Percentiles rank a stretch among this genome's conserved stretches.
These are phyloP conservation scores for Neosilurus hyrtlii DNA, from an alignment of 2,797 vertebrate species.

Conservation along the genomic window DNA sequence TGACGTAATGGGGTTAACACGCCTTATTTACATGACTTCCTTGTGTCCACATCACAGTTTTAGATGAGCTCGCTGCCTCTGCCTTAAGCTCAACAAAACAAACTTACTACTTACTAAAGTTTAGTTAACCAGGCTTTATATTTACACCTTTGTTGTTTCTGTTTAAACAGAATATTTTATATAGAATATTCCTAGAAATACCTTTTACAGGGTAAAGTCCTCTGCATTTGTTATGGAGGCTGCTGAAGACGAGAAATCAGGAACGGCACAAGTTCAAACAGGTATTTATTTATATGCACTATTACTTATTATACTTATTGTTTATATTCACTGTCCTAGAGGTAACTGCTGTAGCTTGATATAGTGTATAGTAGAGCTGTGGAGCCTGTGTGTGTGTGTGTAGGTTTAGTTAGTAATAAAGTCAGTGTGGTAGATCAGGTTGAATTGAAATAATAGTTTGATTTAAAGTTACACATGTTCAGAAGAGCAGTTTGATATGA, in stretches of 20 bases:
- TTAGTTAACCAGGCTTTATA: neutral
- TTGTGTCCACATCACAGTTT: neutral
- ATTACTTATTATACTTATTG: too few species aligned
- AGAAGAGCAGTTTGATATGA: neutral
- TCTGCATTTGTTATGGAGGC: slow-evolving; percentile 9
- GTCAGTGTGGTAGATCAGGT: neutral
- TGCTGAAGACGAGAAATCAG: neutral
- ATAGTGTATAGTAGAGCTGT: neutral
- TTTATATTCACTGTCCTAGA: too few species aligned
- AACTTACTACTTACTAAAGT: neutral
- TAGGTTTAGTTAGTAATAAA: neutral
- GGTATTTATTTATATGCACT: neutral
- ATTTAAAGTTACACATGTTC: neutral
- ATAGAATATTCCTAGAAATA: neutral
- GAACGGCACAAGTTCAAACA: neutral
- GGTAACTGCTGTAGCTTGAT: too few species aligned
- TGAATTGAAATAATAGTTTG: neutral
- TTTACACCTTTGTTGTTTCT: too few species aligned
- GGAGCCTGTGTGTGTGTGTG: neutral
- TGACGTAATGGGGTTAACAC: slow-evolving; percentile 20
- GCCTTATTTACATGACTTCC: neutral
- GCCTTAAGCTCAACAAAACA: neutral
- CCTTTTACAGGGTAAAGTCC: neutral
- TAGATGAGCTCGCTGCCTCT: neutral
- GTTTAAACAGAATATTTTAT: neutral